Evolutionary conservation across 64 coral and sea anemone species (phyloP).

Genomic region (Orbicella faveolata): DNA sequence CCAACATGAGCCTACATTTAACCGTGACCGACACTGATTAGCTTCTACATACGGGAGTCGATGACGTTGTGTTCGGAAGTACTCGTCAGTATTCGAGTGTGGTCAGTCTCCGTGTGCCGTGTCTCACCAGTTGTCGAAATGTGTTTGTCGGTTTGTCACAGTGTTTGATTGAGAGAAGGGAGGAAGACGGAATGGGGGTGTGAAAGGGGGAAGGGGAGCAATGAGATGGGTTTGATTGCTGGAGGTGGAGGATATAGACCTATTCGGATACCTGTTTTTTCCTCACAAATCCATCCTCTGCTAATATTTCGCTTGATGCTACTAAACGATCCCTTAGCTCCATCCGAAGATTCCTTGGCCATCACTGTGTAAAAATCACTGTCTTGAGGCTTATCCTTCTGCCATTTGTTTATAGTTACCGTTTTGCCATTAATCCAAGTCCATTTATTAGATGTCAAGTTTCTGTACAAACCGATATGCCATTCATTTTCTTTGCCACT

Average conservation of each 20-base stretch:
- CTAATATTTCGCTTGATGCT: too few relatives aligned
- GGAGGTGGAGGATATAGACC: too few relatives aligned
- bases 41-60: too few relatives aligned
- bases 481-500: background rate
- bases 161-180: background rate
- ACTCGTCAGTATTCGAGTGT: too few relatives aligned
- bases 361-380: background rate
- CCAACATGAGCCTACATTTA: too few relatives aligned
- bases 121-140: too few relatives aligned
- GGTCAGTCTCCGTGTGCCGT: too few relatives aligned
- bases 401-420: background rate
- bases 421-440: slow-evolving; percentile 6
- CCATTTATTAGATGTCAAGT: background rate
- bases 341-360: background rate
- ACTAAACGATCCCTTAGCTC: background rate
- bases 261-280: slow-evolving; percentile 10
- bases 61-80: too few relatives aligned
- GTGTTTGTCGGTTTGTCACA: too few relatives aligned
- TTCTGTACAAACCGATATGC: background rate
- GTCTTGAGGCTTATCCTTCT: background rate
- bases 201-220: background rate
- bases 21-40: too few relatives aligned
- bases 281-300: slow-evolving; percentile 8
- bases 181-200: background rate
- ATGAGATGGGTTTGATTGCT: too few relatives aligned